Percentiles rank a stretch among this genome's conserved stretches.
Conservation (phyloP, 2,113 vertebrate genomes). For the Neogale vison region DNA sequence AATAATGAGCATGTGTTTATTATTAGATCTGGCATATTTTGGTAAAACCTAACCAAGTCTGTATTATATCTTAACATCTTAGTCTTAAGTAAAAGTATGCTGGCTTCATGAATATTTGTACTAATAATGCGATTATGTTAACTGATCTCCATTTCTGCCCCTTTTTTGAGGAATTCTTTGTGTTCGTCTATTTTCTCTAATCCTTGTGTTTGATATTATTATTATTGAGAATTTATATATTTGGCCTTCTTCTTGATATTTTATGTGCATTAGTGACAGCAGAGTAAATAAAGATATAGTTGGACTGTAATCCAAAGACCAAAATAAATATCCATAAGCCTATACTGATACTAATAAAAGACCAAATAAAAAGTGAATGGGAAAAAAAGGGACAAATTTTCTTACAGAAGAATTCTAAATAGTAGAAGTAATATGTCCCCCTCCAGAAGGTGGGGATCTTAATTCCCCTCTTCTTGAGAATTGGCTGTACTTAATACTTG, state of each 20-base stretch:
- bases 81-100: not conserved
- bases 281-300: not conserved
- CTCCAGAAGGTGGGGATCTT: not conserved
- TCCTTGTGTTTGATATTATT: not conserved
- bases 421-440: not conserved
- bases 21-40: not conserved
- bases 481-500: not conserved
- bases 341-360: not conserved
- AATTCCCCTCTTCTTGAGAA: not conserved
- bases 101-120: not conserved
- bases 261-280: not conserved
- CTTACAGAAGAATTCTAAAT: not conserved
- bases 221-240: not conserved
- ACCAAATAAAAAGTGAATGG: not conserved
- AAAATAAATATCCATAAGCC: not conserved
- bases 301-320: not conserved
- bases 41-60: not conserved
- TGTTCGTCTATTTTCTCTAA: not conserved
- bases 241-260: not conserved
- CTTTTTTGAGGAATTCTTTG: not conserved
- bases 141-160: not conserved
- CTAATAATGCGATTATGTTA: not conserved
- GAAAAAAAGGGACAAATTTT: not conserved
- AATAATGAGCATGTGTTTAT: not conserved
- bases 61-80: not conserved